Evolutionary conservation across 2,888 invertebrate genomes (phyloP), one percentile per base, ranked within the genome.

Genomic region (Pseudococcus viburni): DNA sequence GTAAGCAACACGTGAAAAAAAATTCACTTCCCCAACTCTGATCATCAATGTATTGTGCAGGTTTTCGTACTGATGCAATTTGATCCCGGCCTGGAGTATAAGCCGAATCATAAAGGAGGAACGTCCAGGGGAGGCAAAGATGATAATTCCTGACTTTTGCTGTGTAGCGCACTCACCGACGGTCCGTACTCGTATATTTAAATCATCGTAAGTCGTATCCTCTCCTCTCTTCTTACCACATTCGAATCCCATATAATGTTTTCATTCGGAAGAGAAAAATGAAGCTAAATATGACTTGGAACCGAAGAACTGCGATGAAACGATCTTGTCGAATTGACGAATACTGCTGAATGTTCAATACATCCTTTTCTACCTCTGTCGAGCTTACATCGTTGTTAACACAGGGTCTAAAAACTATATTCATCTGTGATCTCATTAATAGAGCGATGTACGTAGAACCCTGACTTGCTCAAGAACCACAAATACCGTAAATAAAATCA

Each of bases 41-140:
- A 33, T 33, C 26, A 3, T 33, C 26, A 1, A 33, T 33, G 6
- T 59, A 9, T 84, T 55, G 83, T 89, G 15, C 92, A 98, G 98
- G 98, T 98, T 91, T 98, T 98, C 94, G 98, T 99, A 91, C 94
- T 98, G 92, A 98, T 98, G 96, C 98, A 99, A 93, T 98, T 99
- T 93, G 98, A 99, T 93, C 98, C 98, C 89, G 98, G 98, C 92
- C 94, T 98, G 92, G 98, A 98, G 93, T 98, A 98, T 93, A 97
- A 97, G 91, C 96, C 97, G 92, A 95, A 95, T 91, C 94, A 96
- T 91, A 94, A 94, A 89, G 89, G 89, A 26, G 89, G 89, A 46
- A 94, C 94, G 90, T 94, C 94, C 90, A 93, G 95, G 90, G 95
- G 95, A 90, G 95, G 95, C 92, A 97, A 97, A 92, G 97, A 97